Evolutionary conservation across 2,888 invertebrate species (phyloP), one percentile per base, ranked within the genome.

Genomic region (Agriotes lineatus): DNA sequence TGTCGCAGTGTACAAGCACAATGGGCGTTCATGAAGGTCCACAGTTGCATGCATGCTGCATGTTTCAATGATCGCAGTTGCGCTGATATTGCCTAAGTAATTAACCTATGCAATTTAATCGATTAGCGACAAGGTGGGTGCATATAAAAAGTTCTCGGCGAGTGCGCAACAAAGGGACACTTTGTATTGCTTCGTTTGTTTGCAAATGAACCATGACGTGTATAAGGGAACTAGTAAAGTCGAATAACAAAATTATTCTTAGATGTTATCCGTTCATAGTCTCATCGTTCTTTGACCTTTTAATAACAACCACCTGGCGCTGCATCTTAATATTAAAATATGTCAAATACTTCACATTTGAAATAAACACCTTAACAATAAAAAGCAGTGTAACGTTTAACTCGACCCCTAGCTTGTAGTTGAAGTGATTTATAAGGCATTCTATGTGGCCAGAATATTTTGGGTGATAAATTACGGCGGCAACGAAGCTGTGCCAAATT

Each of bases 71-170:
- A 42, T 16, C 18, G 4, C 9, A 16, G 42, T 16, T 16, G 7
- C 42, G 14, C 14, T 42, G 18, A 42, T 42, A 42, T 42, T 42
- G 42, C 2, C 16, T 7, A 42, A 42, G 58, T 58, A 58, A 58
- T 58, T 58, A 58, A 44, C 12, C 33, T 19, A 35, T 33, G 20
- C 60, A 48, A 35, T 33, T 60, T 60, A 60, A 60, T 60, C 48
- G 45, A 60, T 60, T 60, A 42, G 4, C 16, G 20, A 35, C 60
- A 30, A 48, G 18, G 45, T 19, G 48, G 10, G 18, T 5, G 59
- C n/a, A 9, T n/a, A 48, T 35, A 60, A 35, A 18, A 18, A 20
- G 19, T 16, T 12, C 7, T 12, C 42, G 42, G 42, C 42, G 16
- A 18, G 22, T 20, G n/a, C 48, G 7, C n/a, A 48, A 22, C 19